These are phyloP conservation scores for Chaenocephalus aceratus DNA, from an alignment of 2,113 vertebrate species.

Conservation along the genomic window DNA sequence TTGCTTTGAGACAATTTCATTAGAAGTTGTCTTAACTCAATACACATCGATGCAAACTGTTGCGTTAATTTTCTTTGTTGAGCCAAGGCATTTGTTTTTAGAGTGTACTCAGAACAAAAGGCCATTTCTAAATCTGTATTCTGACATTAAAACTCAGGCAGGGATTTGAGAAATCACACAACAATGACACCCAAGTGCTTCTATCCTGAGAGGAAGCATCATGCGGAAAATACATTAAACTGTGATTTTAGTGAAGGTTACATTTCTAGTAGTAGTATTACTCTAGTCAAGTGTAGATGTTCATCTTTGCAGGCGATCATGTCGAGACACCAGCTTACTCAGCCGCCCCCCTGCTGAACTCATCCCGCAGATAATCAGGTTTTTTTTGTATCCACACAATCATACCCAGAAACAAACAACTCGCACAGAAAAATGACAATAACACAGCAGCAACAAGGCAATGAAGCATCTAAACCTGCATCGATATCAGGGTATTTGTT, in stretches of 20 bases:
- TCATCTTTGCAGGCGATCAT: conserved; percentile 34
- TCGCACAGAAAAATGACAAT: too few species aligned
- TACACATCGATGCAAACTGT: too few species aligned
- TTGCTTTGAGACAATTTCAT: too few species aligned
- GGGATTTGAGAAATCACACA: conserved; percentile 25
- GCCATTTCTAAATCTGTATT: conserved; percentile 36
- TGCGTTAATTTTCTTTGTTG: too few species aligned
- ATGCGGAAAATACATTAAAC: conserved; percentile 18
- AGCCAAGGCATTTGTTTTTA: too few species aligned
- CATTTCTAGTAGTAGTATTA: background rate
- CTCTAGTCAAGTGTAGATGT: conserved; percentile 22
- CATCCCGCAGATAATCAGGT: conserved; percentile 39
- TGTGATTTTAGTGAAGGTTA: conserved; percentile 20
- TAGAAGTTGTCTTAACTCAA: too few species aligned
- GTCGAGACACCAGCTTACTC: conserved; percentile 45
- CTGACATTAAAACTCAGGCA: conserved; percentile 30
- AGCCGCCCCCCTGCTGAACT: conserved; percentile 28
- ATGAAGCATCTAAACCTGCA: background rate
- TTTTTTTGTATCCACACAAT: background rate
- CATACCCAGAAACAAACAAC: conserved; percentile 13
- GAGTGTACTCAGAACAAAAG: conserved; percentile 32
- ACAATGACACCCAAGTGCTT: conserved; percentile 18
- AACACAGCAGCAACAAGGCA: conserved; percentile 20
- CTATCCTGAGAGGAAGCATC: background rate
- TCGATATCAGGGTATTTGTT: background rate